These are phyloP conservation scores for Zonitis immaculata DNA, from an alignment of 2,888 invertebrate genomes.

Conservation along the genomic window DNA sequence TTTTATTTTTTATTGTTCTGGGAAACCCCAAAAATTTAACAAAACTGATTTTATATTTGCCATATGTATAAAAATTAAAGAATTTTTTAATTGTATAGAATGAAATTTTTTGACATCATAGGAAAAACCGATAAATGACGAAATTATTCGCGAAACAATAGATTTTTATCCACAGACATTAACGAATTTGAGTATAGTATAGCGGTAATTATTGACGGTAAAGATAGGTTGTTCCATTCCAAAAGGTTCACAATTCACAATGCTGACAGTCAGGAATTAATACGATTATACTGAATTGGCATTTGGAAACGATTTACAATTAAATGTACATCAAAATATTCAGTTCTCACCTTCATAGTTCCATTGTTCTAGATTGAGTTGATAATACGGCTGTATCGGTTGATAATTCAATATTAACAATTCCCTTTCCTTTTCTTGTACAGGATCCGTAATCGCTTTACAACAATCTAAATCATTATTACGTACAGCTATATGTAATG, in stretches of 20 bases:
- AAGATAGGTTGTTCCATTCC: no score
- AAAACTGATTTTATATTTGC: no score
- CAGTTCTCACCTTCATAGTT: constrained; percentile 87
- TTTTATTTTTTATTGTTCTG: constrained; percentile 1
- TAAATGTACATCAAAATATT: no score
- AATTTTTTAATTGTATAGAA: not conserved
- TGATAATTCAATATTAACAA: constrained; percentile 37
- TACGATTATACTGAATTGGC: no score
- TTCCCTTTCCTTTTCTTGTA: constrained; percentile 52
- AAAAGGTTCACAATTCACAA: no score
- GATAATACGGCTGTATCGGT: constrained; percentile 45
- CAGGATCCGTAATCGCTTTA: constrained; percentile 66
- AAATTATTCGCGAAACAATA: no score
- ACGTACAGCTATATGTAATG: constrained; percentile 77
- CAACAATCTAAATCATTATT: constrained; percentile 67
- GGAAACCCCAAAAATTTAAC: not conserved
- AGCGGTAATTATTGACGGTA: no score
- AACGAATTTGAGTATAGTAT: no score
- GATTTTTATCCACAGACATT: no score
- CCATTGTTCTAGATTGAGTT: constrained; percentile 65
- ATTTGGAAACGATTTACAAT: no score
- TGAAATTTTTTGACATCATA: constrained; percentile 14
- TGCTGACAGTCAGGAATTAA: no score
- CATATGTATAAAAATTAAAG: no score
- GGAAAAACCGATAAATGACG: constrained; percentile 12